Percentiles rank a stretch among this genome's conserved stretches.
Conservation (phyloP, 2,888 invertebrate genomes). For the Eumacrocentrus americanus region DNA sequence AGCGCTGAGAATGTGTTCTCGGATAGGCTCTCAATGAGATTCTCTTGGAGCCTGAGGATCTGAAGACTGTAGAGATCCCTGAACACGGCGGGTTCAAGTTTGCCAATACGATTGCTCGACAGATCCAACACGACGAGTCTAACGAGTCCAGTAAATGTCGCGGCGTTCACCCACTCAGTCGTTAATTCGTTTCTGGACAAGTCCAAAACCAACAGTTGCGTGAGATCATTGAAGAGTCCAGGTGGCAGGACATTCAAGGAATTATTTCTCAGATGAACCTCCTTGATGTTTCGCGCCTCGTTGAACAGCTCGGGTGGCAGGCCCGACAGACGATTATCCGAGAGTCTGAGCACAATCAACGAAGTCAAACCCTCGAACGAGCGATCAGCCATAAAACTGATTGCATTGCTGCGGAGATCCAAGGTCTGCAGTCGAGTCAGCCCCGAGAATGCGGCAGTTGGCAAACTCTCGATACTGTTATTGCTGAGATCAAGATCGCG, state of each 20-base stretch:
- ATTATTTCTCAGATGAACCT: constrained; percentile 83
- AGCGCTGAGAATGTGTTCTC: constrained; percentile 80
- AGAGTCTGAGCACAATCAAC: constrained; percentile 76
- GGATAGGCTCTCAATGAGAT: constrained; percentile 76
- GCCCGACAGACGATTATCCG: constrained; percentile 80
- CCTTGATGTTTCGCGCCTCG: constrained; percentile 78
- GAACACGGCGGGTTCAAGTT: constrained; percentile 78
- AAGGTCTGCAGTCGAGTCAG: constrained; percentile 75
- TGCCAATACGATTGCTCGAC: constrained; percentile 76
- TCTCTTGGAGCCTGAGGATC: constrained; percentile 80
- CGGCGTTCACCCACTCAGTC: constrained; percentile 82
- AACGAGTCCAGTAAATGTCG: constrained; percentile 78
- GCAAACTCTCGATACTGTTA: constrained; percentile 78
- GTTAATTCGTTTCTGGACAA: constrained; percentile 80
- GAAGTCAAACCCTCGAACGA: constrained; percentile 78
- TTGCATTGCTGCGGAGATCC: constrained; percentile 77
- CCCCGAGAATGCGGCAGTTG: constrained; percentile 74
- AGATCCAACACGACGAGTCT: constrained; percentile 79
- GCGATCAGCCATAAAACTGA: constrained; percentile 77
- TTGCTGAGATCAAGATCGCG: constrained; percentile 76
- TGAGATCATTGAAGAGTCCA: constrained; percentile 77
- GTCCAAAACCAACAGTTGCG: constrained; percentile 77
- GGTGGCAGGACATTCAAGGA: constrained; percentile 81
- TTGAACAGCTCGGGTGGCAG: constrained; percentile 83
- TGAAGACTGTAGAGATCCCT: constrained; percentile 80